Evolutionary conservation across 2,113 vertebrate genomes (phyloP), one percentile per base, ranked within the genome.

Genomic region (Aramus guarauna): DNA sequence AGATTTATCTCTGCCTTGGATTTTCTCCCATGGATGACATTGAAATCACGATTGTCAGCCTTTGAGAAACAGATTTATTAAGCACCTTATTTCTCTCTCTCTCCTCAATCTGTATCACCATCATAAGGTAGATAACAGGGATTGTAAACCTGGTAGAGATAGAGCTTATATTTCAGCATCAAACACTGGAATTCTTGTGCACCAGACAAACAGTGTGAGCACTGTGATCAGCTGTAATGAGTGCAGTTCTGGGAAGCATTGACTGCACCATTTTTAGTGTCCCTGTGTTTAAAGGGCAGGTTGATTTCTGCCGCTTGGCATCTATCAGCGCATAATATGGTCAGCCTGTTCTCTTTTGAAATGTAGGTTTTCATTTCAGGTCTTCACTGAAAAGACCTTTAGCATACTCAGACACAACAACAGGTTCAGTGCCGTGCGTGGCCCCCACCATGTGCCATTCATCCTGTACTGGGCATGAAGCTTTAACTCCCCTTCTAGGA

Each of bases 181-280:
- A 53, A 75, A 18, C 10, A 15, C 17, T 66, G 29, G 12, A 85
- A 87, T 95, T 95, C 58, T 60, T 63, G 48, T 62, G 45, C 48
- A 43, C 41, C 73, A 63, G 77, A 15, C 43, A 68, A 88, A 45
- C 55, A 36, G 39, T 32, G 22, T 1, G 5, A 92, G 77, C 62
- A 73, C 62, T 48, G 48, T 55, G 71, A 58, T 32, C 71, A 58
- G 55, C n/a, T 75, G 87, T 56, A 90, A 39, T 0, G 0, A 89
- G 74, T 45, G 41, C 53, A 36, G 22, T 85, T 95, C 56, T 91
- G 86, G 53, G 84, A 91, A 92, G 58, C 64, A 64, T 5, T 32
- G 53, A 21, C 88, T 75, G 53, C 69, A 53, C 71, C 77, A 41
- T 90, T 94, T 92, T 93, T 89, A 92, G 60, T 90, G 91, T 69